These are phyloP conservation scores for Stenodera caucasica DNA, from an alignment of 2,888 invertebrate species.

Conservation along the genomic window DNA sequence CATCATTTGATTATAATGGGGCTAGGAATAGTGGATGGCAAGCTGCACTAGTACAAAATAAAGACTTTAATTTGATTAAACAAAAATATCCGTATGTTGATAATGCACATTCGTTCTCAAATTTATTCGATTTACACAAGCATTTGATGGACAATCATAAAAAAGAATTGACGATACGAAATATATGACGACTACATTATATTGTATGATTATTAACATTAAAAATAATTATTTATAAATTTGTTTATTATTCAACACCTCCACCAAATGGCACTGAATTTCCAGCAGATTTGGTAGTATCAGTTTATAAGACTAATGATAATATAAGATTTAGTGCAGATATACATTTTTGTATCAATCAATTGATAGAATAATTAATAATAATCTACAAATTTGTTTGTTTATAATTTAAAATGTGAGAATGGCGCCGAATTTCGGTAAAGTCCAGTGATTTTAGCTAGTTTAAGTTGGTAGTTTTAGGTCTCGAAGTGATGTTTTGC, in stretches of 20 bases:
- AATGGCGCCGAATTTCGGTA: background rate
- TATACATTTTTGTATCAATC: too few relatives aligned
- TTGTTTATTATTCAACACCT: too few relatives aligned
- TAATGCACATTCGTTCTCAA: constrained; percentile 54
- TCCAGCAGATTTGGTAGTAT: background rate
- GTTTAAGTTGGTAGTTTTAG: background rate
- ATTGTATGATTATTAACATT: too few relatives aligned
- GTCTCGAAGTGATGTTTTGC: constrained; percentile 17
- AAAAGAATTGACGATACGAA: constrained; percentile 29
- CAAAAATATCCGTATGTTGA: constrained; percentile 55
- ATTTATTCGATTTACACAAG: constrained; percentile 59
- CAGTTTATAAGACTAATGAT: too few relatives aligned
- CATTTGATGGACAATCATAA: constrained; percentile 42
- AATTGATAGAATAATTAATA: too few relatives aligned
- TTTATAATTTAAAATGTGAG: background rate
- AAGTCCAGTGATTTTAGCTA: background rate
- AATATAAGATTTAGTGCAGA: too few relatives aligned
- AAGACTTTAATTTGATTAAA: constrained; percentile 46
- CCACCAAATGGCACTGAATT: background rate
- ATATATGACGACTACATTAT: background rate
- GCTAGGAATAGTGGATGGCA: constrained; percentile 78
- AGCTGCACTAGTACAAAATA: constrained; percentile 59
- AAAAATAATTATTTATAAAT: too few relatives aligned
- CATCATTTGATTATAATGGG: constrained; percentile 75
- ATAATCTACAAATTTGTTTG: too few relatives aligned